phyloP scores from a whole-genome alignment of 2,888 invertebrate species.

The Drosophila subsilvestris region DNA sequence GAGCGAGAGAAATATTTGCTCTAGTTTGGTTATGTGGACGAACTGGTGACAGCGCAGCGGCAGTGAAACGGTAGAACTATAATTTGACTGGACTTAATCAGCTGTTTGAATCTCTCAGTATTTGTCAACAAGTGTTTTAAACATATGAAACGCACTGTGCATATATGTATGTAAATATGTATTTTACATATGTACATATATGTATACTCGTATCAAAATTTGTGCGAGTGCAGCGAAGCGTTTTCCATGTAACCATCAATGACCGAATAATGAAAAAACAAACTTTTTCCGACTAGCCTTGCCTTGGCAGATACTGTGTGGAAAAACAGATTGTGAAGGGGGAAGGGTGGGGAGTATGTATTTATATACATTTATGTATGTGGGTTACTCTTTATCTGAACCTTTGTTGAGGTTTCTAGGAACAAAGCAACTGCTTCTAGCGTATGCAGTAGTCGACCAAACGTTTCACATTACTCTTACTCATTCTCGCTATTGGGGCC shows the following conservation, averaged over 20 bases:
- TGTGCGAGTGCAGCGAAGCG: slow-evolving; percentile 39
- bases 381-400: neutral
- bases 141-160: neutral
- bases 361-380: slow-evolving; percentile 9
- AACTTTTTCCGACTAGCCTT: slow-evolving; percentile 26
- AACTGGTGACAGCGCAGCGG: too few species aligned
- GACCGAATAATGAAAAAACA: slow-evolving; percentile 6
- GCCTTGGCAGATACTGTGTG: neutral
- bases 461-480: slow-evolving; percentile 2
- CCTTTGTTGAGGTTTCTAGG: neutral
- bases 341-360: neutral
- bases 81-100: too few species aligned
- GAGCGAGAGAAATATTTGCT: too few species aligned
- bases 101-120: too few species aligned
- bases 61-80: too few species aligned
- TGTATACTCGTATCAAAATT: neutral
- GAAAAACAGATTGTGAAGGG: neutral
- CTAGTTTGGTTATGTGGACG: too few species aligned
- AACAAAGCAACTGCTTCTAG: slow-evolving; percentile 1
- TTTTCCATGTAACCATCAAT: slow-evolving; percentile 19
- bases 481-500: slow-evolving; percentile 22
- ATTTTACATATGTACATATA: too few species aligned
- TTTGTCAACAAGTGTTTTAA: neutral
- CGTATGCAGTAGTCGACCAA: slow-evolving; percentile 29
- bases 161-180: neutral